Evolutionary conservation across 2,113 vertebrate species (phyloP).

Genomic region (Forbesichthys agassizii): DNA sequence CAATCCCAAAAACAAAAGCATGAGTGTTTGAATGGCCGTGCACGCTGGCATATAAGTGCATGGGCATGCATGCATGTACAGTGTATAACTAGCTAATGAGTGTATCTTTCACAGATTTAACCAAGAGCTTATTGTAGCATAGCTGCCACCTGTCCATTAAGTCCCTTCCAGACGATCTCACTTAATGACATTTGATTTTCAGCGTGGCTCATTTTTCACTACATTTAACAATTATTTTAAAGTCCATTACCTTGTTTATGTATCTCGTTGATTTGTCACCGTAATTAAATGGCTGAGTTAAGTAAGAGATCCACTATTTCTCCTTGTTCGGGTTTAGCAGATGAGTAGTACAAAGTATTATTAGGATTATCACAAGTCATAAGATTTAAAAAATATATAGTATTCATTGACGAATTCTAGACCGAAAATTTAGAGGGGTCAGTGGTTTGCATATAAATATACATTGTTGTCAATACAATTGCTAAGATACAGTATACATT

Average conservation of each 20-base stretch:
- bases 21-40: neutral
- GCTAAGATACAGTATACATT: too few relatives aligned
- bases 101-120: conserved; percentile 34
- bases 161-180: conserved; percentile 17
- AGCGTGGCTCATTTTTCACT: conserved; percentile 42
- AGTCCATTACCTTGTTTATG: conserved; percentile 30
- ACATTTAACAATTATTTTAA: conserved; percentile 52
- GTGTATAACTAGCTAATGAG: neutral
- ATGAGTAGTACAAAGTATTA: too few relatives aligned
- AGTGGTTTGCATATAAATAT: too few relatives aligned
- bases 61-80: neutral
- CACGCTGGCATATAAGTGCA: neutral
- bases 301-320: too few relatives aligned
- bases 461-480: too few relatives aligned
- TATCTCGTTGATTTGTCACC: conserved; percentile 31
- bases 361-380: too few relatives aligned
- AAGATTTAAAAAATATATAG: too few relatives aligned
- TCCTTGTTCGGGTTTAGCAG: too few relatives aligned
- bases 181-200: conserved; percentile 47
- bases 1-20: neutral
- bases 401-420: too few relatives aligned
- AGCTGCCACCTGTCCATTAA: conserved; percentile 22
- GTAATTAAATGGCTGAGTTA: conserved; percentile 1
- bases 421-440: too few relatives aligned
- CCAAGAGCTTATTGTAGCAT: conserved; percentile 4